phyloP scores from a whole-genome alignment of 2,113 vertebrate genomes.

The Cinclus mexicanus region DNA sequence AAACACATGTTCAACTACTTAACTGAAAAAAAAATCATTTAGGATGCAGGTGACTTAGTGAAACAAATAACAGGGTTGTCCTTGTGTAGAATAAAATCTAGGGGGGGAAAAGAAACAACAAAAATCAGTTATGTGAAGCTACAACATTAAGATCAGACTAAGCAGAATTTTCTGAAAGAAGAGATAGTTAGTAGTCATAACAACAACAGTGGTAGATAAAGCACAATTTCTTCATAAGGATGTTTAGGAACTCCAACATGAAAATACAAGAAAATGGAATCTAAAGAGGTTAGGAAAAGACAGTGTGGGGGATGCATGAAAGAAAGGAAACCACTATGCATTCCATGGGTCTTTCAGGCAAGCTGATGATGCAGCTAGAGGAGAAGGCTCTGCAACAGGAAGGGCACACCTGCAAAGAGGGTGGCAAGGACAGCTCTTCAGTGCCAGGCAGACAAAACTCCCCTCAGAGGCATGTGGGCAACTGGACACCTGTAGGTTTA shows the following conservation, averaged over 20 bases:
- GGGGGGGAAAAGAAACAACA: not conserved
- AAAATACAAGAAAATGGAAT: not conserved
- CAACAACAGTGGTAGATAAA: not conserved
- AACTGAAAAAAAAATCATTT: not conserved
- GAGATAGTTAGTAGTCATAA: not conserved
- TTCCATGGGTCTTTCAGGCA: not conserved
- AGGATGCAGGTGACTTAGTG: not conserved
- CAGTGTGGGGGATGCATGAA: accelerated
- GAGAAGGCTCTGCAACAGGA: not conserved
- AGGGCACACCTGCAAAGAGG: not conserved
- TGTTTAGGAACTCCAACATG: not conserved
- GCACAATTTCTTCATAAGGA: not conserved
- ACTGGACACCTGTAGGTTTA: not conserved
- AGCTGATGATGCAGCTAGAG: not conserved
- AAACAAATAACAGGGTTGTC: not conserved
- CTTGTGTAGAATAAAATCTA: not conserved
- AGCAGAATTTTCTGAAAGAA: not conserved
- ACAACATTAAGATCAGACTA: not conserved
- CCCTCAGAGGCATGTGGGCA: not conserved
- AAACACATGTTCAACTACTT: not conserved
- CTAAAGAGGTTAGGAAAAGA: not conserved
- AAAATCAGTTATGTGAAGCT: not conserved
- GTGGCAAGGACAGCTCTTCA: not conserved
- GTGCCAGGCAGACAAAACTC: not conserved
- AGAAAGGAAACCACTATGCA: not conserved